Conservation (phyloP, 2,888 invertebrate genomes). For the Ditylenchus weischeri region DNA sequence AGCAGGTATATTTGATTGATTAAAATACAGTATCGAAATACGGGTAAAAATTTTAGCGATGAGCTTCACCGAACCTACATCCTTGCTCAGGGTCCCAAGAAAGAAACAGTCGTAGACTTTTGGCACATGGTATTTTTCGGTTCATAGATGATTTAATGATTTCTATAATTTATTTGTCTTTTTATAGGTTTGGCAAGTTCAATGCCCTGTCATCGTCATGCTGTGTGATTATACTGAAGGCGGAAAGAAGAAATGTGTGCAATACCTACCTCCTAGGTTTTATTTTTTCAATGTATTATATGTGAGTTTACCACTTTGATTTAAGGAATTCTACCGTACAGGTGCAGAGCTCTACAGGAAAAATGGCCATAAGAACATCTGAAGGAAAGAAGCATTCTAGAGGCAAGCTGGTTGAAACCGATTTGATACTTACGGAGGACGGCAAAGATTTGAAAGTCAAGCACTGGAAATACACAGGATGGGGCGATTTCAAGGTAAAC, state of each 20-base stretch:
- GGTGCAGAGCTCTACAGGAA: slow-evolving; percentile 1
- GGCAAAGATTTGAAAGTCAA: slow-evolving; percentile 1
- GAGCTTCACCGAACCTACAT: slow-evolving; percentile 53
- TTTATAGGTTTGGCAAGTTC: slow-evolving; percentile 4
- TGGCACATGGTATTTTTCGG: slow-evolving; percentile 20
- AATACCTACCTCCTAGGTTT: slow-evolving; percentile 2
- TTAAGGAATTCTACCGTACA: neutral
- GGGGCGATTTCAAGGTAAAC: slow-evolving; percentile 4
- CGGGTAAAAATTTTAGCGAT: too few relatives aligned
- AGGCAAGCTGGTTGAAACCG: neutral
- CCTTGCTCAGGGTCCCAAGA: slow-evolving; percentile 50
- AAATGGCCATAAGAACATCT: neutral
- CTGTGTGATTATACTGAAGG: neutral
- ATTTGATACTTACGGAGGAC: neutral
- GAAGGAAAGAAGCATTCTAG: neutral
- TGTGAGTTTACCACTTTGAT: neutral
- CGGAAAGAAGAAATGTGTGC: slow-evolving; percentile 1
- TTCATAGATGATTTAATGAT: neutral
- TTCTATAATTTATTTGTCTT: neutral
- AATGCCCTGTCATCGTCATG: slow-evolving; percentile 4
- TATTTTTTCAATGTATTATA: neutral
- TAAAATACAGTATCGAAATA: too few relatives aligned
- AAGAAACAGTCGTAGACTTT: slow-evolving; percentile 37
- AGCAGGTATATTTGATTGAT: too few relatives aligned
- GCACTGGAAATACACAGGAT: neutral